These are phyloP conservation scores for Hyles vespertilio DNA, from an alignment of 1,140 invertebrate species.

Conservation along the genomic window DNA sequence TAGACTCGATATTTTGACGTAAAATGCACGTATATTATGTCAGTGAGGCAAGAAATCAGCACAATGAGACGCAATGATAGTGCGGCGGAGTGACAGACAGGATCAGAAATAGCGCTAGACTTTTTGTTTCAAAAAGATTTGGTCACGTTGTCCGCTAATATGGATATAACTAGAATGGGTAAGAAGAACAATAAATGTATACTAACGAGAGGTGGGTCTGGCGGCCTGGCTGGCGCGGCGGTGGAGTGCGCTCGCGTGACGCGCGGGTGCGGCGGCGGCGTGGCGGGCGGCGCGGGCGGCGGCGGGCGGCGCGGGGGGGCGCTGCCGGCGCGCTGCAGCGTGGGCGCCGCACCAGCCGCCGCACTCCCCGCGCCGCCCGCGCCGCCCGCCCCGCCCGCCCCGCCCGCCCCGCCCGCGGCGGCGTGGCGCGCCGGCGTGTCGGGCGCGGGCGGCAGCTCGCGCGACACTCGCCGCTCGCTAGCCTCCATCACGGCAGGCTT, in stretches of 20 bases:
- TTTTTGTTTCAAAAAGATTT: too few relatives aligned
- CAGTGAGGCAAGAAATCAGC: too few relatives aligned
- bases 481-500: conserved; percentile 61
- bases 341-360: background rate
- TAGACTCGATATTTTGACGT: too few relatives aligned
- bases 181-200: too few relatives aligned
- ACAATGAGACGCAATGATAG: too few relatives aligned
- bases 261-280: conserved; percentile 22
- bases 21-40: too few relatives aligned
- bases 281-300: conserved; percentile 26
- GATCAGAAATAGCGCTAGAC: too few relatives aligned
- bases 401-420: conserved; percentile 6
- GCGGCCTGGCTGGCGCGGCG: conserved; percentile 36
- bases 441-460: conserved; percentile 40
- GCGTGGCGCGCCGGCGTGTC: conserved; percentile 40
- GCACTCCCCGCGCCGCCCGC: conserved; percentile 5
- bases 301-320: conserved; percentile 40
- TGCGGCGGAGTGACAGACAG: too few relatives aligned
- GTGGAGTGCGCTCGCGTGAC: conserved; percentile 44
- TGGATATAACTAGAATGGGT: background rate
- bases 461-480: conserved; percentile 67
- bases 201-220: conserved; percentile 43
- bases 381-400: background rate
- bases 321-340: conserved; percentile 18
- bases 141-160: too few relatives aligned